Percentiles rank a stretch among this genome's conserved stretches.
Conservation (phyloP, 1,140 invertebrate species). For the Eumaeus atala region DNA sequence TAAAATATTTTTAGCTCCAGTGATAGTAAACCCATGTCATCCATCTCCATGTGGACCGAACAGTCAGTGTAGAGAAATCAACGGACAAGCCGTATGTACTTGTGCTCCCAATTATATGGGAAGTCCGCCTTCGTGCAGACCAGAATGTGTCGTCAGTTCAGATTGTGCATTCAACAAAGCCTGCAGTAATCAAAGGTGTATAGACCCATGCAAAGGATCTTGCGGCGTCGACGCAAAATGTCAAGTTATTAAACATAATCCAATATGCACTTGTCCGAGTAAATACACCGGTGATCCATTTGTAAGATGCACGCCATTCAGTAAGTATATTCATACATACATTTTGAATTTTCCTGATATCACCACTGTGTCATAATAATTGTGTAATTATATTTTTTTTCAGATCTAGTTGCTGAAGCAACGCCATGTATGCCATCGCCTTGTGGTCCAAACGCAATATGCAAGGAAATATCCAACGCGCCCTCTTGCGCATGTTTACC, state of each 20-base stretch:
- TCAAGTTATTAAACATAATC: conserved; percentile 78
- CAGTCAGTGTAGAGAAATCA: conserved; percentile 77
- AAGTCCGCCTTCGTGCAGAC: conserved; percentile 77
- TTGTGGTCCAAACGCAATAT: conserved; percentile 85
- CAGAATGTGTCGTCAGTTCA: conserved; percentile 76
- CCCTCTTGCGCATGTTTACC: conserved; percentile 80
- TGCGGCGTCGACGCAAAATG: conserved; percentile 79
- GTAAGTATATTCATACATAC: conserved; percentile 51
- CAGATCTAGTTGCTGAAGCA: conserved; percentile 54
- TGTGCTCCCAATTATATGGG: conserved; percentile 78
- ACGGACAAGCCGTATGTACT: conserved; percentile 77
- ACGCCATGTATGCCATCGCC: conserved; percentile 80
- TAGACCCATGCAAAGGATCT: conserved; percentile 77
- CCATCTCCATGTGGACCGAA: conserved; percentile 79
- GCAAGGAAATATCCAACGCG: conserved; percentile 75
- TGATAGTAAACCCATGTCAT: conserved; percentile 70
- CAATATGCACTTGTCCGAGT: conserved; percentile 78
- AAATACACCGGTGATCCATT: conserved; percentile 79
- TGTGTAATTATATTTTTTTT: conserved; percentile 27
- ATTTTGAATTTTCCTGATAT: too few species aligned
- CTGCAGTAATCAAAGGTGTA: conserved; percentile 77
- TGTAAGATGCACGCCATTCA: conserved; percentile 73
- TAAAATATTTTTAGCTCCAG: conserved; percentile 37
- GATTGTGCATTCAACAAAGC: conserved; percentile 75
- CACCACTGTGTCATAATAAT: background rate